phyloP scores from a whole-genome alignment of 2,888 invertebrate genomes.

The Allolobophora icterica region DNA sequence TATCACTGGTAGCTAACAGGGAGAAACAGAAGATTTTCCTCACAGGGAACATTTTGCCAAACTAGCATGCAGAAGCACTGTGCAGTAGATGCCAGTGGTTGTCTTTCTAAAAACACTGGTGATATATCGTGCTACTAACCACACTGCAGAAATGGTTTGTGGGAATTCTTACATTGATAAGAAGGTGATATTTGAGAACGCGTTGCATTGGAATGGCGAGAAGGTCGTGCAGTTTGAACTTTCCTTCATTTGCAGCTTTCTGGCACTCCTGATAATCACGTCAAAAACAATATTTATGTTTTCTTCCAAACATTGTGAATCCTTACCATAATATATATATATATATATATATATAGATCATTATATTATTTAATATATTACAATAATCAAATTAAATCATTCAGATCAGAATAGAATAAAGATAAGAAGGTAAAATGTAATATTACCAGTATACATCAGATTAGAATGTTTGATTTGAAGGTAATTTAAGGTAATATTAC shows the following conservation, averaged over 20 bases:
- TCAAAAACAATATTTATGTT: background rate
- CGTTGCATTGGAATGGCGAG: slow-evolving; percentile 97
- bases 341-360: too few relatives aligned
- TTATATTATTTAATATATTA: too few relatives aligned
- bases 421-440: background rate
- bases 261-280: slow-evolving; percentile 79
- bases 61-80: background rate
- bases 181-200: slow-evolving; percentile 92
- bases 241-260: slow-evolving; percentile 89
- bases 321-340: too few relatives aligned
- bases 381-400: too few relatives aligned
- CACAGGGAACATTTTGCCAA: background rate
- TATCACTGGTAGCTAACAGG: background rate
- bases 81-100: background rate
- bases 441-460: background rate
- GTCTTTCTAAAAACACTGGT: too few relatives aligned
- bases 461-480: background rate
- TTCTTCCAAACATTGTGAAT: background rate
- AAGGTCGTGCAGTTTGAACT: slow-evolving; percentile 91
- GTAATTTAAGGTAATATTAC: background rate
- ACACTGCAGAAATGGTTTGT: background rate
- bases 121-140: background rate
- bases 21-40: background rate
- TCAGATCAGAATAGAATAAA: too few relatives aligned
- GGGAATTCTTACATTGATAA: slow-evolving; percentile 75